Evolutionary conservation across 2,797 vertebrate species (phyloP).

Genomic region (Cephalopachus bancanus): DNA sequence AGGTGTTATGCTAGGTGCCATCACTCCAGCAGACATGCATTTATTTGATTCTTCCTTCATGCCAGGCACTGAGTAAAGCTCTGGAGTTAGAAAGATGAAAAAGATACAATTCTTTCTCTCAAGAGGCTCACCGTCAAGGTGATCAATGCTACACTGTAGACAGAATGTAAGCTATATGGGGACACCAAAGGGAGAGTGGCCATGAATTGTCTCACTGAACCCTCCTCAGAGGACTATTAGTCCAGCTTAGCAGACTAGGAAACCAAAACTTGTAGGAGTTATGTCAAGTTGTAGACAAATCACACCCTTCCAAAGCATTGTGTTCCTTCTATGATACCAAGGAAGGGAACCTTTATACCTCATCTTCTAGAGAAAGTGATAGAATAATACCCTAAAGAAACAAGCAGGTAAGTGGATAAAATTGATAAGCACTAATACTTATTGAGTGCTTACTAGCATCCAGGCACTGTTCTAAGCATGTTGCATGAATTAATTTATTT

Average conservation of each 20-base stretch:
- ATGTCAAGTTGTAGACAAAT: neutral
- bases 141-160: neutral
- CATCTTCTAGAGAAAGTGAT: neutral
- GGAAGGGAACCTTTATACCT: neutral
- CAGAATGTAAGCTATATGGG: rapidly evolving
- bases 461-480: neutral
- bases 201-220: neutral
- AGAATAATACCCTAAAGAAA: neutral
- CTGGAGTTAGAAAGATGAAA: neutral
- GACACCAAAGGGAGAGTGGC: neutral
- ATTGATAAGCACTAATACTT: neutral
- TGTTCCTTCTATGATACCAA: neutral
- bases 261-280: neutral
- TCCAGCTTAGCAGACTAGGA: neutral
- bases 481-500: neutral
- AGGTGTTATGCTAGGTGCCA: neutral
- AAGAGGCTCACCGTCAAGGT: neutral
- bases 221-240: neutral
- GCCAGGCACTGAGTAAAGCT: neutral
- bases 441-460: neutral
- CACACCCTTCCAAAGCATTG: neutral
- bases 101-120: neutral
- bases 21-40: neutral
- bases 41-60: neutral
- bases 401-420: neutral